These are phyloP conservation scores for Salminus brasiliensis DNA, from an alignment of 2,113 vertebrate genomes.

Conservation along the genomic window DNA sequence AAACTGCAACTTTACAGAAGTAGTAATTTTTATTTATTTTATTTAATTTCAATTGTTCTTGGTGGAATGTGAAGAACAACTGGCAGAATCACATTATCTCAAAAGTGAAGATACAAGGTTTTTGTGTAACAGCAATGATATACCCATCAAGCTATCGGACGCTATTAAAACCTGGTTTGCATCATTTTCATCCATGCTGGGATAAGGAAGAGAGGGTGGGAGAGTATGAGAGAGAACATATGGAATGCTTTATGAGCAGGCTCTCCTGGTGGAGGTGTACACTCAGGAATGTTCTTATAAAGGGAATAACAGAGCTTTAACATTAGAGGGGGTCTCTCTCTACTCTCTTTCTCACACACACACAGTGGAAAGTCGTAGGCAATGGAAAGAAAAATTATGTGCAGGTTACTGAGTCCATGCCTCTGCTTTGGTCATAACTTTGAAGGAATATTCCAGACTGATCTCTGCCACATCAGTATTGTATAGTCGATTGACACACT, in stretches of 20 bases:
- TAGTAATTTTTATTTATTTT: too few relatives aligned
- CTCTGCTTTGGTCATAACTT: conserved; percentile 11
- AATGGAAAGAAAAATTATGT: conserved; percentile 18
- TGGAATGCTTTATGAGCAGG: conserved; percentile 42
- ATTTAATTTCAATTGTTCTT: too few relatives aligned
- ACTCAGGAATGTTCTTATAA: conserved; percentile 50
- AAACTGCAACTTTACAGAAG: too few relatives aligned
- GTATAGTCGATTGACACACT: not conserved
- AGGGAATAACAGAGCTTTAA: conserved; percentile 43
- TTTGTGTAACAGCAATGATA: not conserved
- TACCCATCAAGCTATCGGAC: too few relatives aligned
- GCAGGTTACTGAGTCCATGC: not conserved
- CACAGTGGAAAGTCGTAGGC: conserved; percentile 34
- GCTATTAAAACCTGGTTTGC: not conserved
- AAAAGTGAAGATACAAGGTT: too few relatives aligned
- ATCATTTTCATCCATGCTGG: not conserved
- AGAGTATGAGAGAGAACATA: conserved; percentile 31
- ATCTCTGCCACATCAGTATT: not conserved
- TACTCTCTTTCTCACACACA: conserved; percentile 1
- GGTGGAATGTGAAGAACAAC: too few relatives aligned
- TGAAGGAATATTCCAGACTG: not conserved
- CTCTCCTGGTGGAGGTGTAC: conserved; percentile 40
- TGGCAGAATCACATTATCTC: too few relatives aligned
- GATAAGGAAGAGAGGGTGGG: not conserved
- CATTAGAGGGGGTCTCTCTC: conserved; percentile 12